phyloP scores from a whole-genome alignment of 2,797 vertebrate genomes.

The Otolemur crassicaudatus region DNA sequence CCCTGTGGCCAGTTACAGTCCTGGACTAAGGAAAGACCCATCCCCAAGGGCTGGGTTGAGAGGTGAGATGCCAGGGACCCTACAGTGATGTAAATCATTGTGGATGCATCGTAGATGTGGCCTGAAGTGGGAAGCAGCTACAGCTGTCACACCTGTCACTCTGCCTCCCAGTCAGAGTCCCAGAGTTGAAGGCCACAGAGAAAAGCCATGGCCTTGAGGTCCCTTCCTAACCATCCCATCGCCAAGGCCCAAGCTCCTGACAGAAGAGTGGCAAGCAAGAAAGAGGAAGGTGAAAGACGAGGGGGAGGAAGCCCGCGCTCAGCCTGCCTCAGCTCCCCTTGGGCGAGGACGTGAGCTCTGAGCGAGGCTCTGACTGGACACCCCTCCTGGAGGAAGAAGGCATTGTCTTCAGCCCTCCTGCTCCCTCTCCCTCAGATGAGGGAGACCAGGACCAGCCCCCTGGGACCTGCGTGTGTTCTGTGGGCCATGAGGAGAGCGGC shows the following conservation, averaged over 20 bases:
- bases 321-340: neutral
- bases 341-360: neutral
- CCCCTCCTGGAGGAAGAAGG: neutral
- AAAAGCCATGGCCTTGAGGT: conserved; percentile 8
- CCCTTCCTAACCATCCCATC: conserved; percentile 23
- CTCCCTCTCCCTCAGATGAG: neutral
- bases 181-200: neutral
- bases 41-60: neutral
- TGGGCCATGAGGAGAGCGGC: neutral
- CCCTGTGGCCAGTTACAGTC: neutral
- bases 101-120: neutral
- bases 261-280: conserved; percentile 58
- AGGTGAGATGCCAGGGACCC: neutral
- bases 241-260: neutral
- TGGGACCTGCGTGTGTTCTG: neutral
- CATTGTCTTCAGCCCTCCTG: neutral
- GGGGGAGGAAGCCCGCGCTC: neutral
- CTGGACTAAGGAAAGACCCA: neutral
- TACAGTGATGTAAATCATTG: neutral
- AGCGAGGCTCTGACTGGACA: neutral
- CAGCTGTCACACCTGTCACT: conserved; percentile 56
- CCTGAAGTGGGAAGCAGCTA: neutral
- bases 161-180: conserved; percentile 38
- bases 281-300: conserved; percentile 32
- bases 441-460: neutral